Evolutionary conservation across 2,797 vertebrate genomes (phyloP).

Genomic region (Sebastes hubbsi): DNA sequence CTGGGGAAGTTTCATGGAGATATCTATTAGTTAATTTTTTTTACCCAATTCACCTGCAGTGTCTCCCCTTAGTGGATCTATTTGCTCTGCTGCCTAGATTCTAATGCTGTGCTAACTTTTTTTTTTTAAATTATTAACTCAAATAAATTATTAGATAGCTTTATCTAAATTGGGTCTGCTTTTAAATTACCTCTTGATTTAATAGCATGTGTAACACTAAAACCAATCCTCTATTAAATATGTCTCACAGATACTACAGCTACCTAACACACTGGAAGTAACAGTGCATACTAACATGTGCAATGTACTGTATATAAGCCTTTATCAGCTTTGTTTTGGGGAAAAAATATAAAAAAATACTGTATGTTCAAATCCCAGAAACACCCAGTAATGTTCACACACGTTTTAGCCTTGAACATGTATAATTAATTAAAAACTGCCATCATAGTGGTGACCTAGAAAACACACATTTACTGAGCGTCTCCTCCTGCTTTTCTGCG

Average conservation of each 20-base stretch:
- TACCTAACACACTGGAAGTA: neutral
- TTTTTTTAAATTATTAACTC: neutral
- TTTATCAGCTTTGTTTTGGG: neutral
- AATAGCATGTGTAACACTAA: neutral
- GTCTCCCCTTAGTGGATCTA: neutral
- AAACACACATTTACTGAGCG: constrained; percentile 14
- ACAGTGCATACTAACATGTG: neutral
- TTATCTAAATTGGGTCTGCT: constrained; percentile 5
- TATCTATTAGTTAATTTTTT: too few species aligned
- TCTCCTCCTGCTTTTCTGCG: constrained; percentile 11
- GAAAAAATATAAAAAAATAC: neutral
- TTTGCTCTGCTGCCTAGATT: neutral
- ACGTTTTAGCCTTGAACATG: constrained; percentile 16
- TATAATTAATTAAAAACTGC: constrained; percentile 40
- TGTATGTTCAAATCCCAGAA: neutral
- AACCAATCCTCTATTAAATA: neutral
- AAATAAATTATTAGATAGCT: neutral
- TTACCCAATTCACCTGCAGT: too few species aligned
- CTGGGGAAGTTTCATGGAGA: too few species aligned
- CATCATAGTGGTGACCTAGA: constrained; percentile 57
- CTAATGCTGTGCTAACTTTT: neutral
- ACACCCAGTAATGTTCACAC: neutral
- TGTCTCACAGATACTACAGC: neutral
- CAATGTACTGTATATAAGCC: neutral
- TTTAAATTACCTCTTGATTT: neutral